Evolutionary conservation across 1,140 invertebrate species (phyloP).

Genomic region (Campodea augens): DNA sequence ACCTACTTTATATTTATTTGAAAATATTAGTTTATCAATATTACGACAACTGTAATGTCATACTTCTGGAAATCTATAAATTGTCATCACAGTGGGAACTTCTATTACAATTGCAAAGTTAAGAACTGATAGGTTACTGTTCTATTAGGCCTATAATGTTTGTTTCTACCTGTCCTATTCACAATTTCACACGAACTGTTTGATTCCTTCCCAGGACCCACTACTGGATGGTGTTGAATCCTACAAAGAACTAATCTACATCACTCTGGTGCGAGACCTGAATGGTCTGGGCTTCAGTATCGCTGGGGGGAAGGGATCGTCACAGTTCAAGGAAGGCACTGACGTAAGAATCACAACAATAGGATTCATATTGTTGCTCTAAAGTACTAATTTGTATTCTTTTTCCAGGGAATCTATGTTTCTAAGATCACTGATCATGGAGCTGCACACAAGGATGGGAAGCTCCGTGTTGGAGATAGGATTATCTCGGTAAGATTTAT

Average conservation of each 20-base stretch:
- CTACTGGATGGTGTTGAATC: too few species aligned
- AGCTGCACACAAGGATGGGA: constrained; percentile 77
- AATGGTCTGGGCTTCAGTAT: constrained; percentile 88
- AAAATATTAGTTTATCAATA: too few species aligned
- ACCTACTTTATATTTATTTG: too few species aligned
- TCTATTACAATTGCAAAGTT: too few species aligned
- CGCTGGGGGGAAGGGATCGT: constrained; percentile 77
- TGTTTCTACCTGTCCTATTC: too few species aligned
- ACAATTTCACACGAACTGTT: too few species aligned
- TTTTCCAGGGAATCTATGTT: constrained; percentile 63
- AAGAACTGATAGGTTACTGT: too few species aligned
- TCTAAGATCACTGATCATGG: constrained; percentile 83
- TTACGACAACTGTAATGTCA: too few species aligned
- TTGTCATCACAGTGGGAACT: too few species aligned
- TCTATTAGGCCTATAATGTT: too few species aligned
- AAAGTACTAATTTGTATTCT: constrained; percentile 9
- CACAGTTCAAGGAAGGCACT: constrained; percentile 48
- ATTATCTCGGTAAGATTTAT: constrained; percentile 70
- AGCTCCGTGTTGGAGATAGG: constrained; percentile 78
- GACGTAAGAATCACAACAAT: constrained; percentile 27
- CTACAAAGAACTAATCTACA: constrained; percentile 50
- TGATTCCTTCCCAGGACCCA: too few species aligned
- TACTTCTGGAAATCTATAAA: too few species aligned
- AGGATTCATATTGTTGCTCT: not conserved
- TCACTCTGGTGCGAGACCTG: constrained; percentile 74